Percentiles rank a stretch among this genome's conserved stretches.
phyloP scores from a whole-genome alignment of 2,113 vertebrate genomes.

The Lepus europaeus region DNA sequence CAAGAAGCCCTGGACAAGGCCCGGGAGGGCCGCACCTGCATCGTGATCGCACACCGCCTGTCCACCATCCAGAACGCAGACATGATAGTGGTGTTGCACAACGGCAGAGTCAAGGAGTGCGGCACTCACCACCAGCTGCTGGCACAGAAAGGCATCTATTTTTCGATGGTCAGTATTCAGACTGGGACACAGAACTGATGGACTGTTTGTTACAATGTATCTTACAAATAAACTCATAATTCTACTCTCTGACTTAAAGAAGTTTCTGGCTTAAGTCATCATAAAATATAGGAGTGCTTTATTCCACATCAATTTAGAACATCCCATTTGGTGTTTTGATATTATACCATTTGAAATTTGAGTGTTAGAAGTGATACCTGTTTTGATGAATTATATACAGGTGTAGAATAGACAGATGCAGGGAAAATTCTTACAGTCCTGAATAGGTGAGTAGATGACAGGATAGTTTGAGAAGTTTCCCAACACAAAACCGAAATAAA shows the following conservation, averaged over 20 bases:
- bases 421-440: background rate
- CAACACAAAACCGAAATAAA: conserved; percentile 39
- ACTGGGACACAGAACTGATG: conserved; percentile 77
- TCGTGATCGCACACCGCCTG: conserved; percentile 95
- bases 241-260: conserved; percentile 48
- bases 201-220: conserved; percentile 38
- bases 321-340: background rate
- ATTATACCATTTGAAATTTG: background rate
- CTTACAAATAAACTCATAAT: conserved; percentile 76
- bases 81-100: conserved; percentile 93
- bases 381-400: background rate
- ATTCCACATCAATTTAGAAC: background rate
- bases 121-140: conserved; percentile 96
- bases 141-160: conserved; percentile 91
- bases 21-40: conserved; percentile 94
- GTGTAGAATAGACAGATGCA: background rate
- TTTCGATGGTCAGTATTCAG: conserved; percentile 93
- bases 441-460: background rate
- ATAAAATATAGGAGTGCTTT: background rate
- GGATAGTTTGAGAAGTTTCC: background rate
- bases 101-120: conserved; percentile 90
- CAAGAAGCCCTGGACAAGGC: conserved; percentile 96
- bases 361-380: background rate
- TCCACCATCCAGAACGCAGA: conserved; percentile 97
- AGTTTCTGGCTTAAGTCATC: conserved; percentile 8